These are phyloP conservation scores for Drosophila putrida DNA, from an alignment of 2,888 invertebrate species.

Conservation along the genomic window DNA sequence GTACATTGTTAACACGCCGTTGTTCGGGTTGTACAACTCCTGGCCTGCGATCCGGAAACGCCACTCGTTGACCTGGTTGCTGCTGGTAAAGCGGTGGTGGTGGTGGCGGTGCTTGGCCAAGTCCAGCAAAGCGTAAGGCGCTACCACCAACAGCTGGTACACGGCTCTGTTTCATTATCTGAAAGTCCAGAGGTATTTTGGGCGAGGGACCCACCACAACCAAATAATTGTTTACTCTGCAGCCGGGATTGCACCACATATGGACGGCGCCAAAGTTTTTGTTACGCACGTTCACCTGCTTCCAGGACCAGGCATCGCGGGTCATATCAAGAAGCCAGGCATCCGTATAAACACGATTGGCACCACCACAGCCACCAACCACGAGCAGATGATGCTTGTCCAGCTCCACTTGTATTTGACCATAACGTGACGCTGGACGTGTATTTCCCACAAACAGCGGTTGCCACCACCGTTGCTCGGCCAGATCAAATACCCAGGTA, in stretches of 20 bases:
- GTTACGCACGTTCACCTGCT: slow-evolving; percentile 90
- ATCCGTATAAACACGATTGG: slow-evolving; percentile 94
- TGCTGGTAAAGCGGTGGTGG: slow-evolving; percentile 54
- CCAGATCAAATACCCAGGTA: slow-evolving; percentile 94
- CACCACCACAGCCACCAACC: slow-evolving; percentile 95
- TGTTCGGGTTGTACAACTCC: slow-evolving; percentile 56
- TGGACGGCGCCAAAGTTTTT: slow-evolving; percentile 93
- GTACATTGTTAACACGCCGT: slow-evolving; percentile 65
- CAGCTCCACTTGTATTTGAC: slow-evolving; percentile 95
- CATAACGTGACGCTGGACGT: slow-evolving; percentile 94
- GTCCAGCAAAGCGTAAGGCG: slow-evolving; percentile 54
- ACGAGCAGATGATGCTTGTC: slow-evolving; percentile 92
- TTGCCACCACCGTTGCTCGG: slow-evolving; percentile 91
- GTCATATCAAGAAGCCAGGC: slow-evolving; percentile 94
- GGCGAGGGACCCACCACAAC: slow-evolving; percentile 88
- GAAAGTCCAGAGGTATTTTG: slow-evolving; percentile 84
- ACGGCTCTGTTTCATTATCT: slow-evolving; percentile 84
- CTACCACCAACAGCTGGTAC: slow-evolving; percentile 77
- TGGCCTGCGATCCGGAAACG: slow-evolving; percentile 47
- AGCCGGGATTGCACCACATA: slow-evolving; percentile 97
- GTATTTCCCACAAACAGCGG: slow-evolving; percentile 88
- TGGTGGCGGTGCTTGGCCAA: slow-evolving; percentile 59
- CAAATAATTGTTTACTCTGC: slow-evolving; percentile 90
- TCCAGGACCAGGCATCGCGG: slow-evolving; percentile 90
- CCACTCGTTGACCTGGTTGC: slow-evolving; percentile 49